Percentiles rank a stretch among this genome's conserved stretches.
Evolutionary conservation across 2,888 invertebrate species (phyloP).

Genomic region (Pasiphila rectangulata): DNA sequence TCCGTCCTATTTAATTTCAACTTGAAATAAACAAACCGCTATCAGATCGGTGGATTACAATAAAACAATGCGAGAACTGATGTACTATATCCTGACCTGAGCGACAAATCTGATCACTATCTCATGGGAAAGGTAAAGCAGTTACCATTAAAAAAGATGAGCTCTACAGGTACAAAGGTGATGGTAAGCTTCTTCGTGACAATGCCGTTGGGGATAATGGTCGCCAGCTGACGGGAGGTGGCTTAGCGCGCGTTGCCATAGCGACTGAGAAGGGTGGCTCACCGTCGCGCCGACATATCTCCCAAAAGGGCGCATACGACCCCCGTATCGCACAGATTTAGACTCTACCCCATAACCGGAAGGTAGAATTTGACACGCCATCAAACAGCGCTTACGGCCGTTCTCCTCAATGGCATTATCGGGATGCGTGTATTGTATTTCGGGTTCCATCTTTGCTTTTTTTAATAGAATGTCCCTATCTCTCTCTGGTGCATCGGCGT

Average conservation of each 20-base stretch:
- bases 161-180: constrained; percentile 62
- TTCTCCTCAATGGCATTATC: constrained; percentile 57
- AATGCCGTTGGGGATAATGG: constrained; percentile 71
- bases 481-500: constrained; percentile 47
- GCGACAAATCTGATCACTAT: constrained; percentile 52
- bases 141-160: constrained; percentile 56
- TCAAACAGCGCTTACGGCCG: constrained; percentile 58
- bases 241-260: constrained; percentile 72
- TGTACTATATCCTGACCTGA: constrained; percentile 51
- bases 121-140: constrained; percentile 54
- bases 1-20: constrained; percentile 6
- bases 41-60: constrained; percentile 47
- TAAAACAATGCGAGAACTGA: constrained; percentile 51
- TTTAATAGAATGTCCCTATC: constrained; percentile 73
- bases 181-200: constrained; percentile 60
- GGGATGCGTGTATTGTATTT: constrained; percentile 75
- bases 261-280: constrained; percentile 74
- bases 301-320: constrained; percentile 53
- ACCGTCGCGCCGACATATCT: constrained; percentile 58
- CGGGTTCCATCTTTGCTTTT: constrained; percentile 80
- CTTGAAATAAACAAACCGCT: constrained; percentile 37
- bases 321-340: constrained; percentile 57
- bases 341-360: constrained; percentile 60
- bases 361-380: constrained; percentile 58
- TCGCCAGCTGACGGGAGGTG: constrained; percentile 80